Conservation (phyloP, 2,797 vertebrate genomes). For the Oceanodroma leucorhoa region DNA sequence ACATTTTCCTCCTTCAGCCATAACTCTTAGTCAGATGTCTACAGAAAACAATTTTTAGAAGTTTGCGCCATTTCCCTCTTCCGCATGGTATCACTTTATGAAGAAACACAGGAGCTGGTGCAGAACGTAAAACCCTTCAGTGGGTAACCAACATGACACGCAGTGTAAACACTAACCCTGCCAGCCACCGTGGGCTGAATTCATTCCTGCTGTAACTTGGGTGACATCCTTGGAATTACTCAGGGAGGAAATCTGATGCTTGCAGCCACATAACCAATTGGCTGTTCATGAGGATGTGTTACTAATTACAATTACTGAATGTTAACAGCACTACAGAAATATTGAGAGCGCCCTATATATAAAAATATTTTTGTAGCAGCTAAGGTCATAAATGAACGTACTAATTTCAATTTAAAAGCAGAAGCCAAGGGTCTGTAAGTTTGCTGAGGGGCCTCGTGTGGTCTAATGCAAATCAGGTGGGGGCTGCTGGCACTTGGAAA, state of each 20-base stretch:
- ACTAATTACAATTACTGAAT: constrained; percentile 25
- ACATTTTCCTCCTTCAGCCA: background rate
- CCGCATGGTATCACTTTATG: background rate
- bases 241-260: background rate
- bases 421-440: background rate
- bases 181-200: background rate
- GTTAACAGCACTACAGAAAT: constrained; percentile 9
- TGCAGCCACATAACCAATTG: background rate
- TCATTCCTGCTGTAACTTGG: background rate
- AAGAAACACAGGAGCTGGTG: background rate
- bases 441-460: background rate
- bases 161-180: background rate
- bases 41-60: background rate
- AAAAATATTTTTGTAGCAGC: constrained; percentile 41
- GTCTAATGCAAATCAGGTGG: constrained; percentile 7
- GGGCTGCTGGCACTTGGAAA: constrained; percentile 22
- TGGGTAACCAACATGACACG: background rate
- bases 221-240: background rate
- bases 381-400: background rate
- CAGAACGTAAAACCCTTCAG: background rate
- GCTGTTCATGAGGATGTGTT: background rate
- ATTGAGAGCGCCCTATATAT: background rate
- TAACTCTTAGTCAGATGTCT: background rate
- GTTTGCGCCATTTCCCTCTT: background rate
- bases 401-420: constrained; percentile 8